Base-by-base conservation (phyloP, 1,140 invertebrate genomes). In the Mycetomoellerius zeteki region DNA sequence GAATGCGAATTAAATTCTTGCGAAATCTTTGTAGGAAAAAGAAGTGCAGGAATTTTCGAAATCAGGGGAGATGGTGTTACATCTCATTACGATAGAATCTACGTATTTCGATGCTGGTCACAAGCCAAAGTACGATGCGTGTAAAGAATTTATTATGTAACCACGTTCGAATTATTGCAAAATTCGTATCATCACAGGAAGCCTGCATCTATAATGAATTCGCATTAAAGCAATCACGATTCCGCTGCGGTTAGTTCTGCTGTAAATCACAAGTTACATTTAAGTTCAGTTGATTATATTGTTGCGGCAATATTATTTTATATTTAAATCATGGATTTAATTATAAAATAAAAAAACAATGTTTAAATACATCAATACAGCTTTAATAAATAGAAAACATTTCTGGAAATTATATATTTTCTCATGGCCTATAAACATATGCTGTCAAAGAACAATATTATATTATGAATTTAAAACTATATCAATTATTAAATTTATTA, bases 81-180 rank as follows among this genome's bases (percentile, higher is more conserved):
- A 88, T 60, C 47, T 90, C 81, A 87, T 92, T 89, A 88, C 89
- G 91, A 89, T 90, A 73, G 86, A 90, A 91, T 89, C 84, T 86
- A 91, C 86, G 89, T 91, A 91, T 93, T 93, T 90, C 54, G 87
- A 85, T 75, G 72, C 88, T 93, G 91, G 88, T 92, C 56, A 10
- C 52, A 80, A 88, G 91, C 88, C 91, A 92, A 91, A 86, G 5
- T 52, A 21, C 19, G 30, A 75, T 77, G 30, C 47, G 86, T 80
- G 78, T 89, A 92, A 86, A 88, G 65, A 90, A 90, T 92, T 91
- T 89, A 90, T 92, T 92, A 90, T 85, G 71, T 89, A 92, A 92
- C 21, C 30, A 14, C 7, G n/a, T 60, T 71, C 56, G 24, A 30
- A 86, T 91, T 78, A 89, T 92, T 92, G 91, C 87, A 88, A 92